Base-by-base conservation (phyloP, 1,140 invertebrate species). In the Drosophila willistoni region DNA sequence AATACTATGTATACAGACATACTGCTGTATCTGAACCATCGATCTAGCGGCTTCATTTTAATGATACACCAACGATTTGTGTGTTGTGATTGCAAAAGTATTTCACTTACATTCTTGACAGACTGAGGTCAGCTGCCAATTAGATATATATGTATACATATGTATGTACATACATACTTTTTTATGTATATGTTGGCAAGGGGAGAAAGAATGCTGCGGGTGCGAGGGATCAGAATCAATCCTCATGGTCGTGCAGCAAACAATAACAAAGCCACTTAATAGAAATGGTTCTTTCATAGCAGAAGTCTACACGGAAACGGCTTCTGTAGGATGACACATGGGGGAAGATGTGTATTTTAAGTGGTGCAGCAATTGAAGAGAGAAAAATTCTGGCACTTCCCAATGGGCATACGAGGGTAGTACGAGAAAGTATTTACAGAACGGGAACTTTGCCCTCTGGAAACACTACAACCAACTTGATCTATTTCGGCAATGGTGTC, bases 1-100 rank as follows among this genome's bases (percentile, higher is more conserved):
- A 36, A 10, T 36, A 36, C 1, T 7, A 14, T 44, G n/a, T n/a
- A 1, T 12, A 42, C 13, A 42, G 14, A 55, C 60, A 68, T 68
- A 60, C 68, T 73, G 65, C 19, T 33, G 22, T 14, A 59, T 68
- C 39, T 73, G 33, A 47, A 41, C 36, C 42, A 25, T 14, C 34
- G 9, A 33, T 13, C 39, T 33, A 12, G 19, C 14, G 33, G 39
- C 39, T 44, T 29, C 17, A 41, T 17, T 13, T 67, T 44, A 33
- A 64, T 29, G 19, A 25, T 39, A 19, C 36, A 1, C 5, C 2
- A 36, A n/a, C 33, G 56, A 33, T 57, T 57, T 17, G 33, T 39
- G 14, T 57, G 14, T 59, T 59, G 33, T 59, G 56, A 59, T 59
- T 59, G 14, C 9, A 22, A 41, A 34, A 25, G 34, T 55, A 7